Percentiles rank a stretch among this genome's conserved stretches.
Evolutionary conservation across 2,888 invertebrate genomes (phyloP).

Genomic region (Ferdinandea cuprea): DNA sequence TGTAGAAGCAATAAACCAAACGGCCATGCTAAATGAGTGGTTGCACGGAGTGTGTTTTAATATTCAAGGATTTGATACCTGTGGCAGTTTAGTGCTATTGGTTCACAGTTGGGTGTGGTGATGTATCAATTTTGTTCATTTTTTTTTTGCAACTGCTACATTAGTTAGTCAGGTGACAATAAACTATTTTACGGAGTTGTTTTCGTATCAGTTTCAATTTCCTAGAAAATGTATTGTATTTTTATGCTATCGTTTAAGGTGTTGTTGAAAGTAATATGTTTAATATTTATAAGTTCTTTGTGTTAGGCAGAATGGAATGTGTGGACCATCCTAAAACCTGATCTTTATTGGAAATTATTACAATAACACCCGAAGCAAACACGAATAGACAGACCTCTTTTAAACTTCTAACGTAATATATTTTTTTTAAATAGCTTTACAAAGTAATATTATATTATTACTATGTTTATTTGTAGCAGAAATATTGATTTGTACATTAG

Average conservation of each 20-base stretch:
- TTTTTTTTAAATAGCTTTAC: no score
- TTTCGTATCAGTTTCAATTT: neutral
- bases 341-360: no score
- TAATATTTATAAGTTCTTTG: neutral
- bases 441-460: no score
- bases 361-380: no score
- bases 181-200: constrained; percentile 14
- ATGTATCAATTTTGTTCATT: constrained; percentile 58
- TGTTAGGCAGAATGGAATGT: neutral
- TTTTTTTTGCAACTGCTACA: constrained; percentile 3
- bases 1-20: constrained; percentile 68
- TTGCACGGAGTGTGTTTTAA: constrained; percentile 65
- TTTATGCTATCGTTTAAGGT: no score
- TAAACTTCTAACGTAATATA: no score
- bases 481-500: no score
- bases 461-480: no score
- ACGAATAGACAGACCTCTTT: no score
- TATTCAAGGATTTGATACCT: constrained; percentile 62
- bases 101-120: constrained; percentile 61
- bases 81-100: constrained; percentile 49
- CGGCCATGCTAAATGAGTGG: constrained; percentile 67
- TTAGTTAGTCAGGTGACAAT: constrained; percentile 26
- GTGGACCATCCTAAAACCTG: no score
- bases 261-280: neutral
- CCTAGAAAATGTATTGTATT: neutral